These are phyloP conservation scores for Cantharis rufa DNA, from an alignment of 2,888 invertebrate genomes.

Conservation along the genomic window DNA sequence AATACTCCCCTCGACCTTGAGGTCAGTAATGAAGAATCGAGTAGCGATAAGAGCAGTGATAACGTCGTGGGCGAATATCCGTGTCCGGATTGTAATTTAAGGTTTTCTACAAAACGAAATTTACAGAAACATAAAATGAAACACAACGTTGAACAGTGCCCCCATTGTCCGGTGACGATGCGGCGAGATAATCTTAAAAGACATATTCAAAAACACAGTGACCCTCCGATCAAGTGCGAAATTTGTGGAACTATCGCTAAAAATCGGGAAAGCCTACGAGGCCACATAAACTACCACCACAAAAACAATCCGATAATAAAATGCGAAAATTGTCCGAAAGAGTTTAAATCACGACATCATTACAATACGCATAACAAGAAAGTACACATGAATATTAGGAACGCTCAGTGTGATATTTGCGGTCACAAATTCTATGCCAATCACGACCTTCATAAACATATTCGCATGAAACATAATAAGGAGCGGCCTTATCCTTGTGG, in stretches of 20 bases:
- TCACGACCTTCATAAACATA: slow-evolving; percentile 23
- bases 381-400: slow-evolving; percentile 38
- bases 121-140: slow-evolving; percentile 38
- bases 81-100: slow-evolving; percentile 30
- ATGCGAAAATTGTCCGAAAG: slow-evolving; percentile 45
- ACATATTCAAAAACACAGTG: slow-evolving; percentile 43
- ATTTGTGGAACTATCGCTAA: slow-evolving; percentile 47
- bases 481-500: slow-evolving; percentile 19
- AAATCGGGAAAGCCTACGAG: slow-evolving; percentile 46
- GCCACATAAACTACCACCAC: slow-evolving; percentile 48
- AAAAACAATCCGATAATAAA: slow-evolving; percentile 41
- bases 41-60: slow-evolving; percentile 2
- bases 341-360: slow-evolving; percentile 43
- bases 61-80: not conserved
- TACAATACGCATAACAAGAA: slow-evolving; percentile 44
- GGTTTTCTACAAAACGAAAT: slow-evolving; percentile 22
- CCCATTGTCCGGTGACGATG: slow-evolving; percentile 42
- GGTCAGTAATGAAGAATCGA: not conserved
- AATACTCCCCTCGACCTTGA: not conserved
- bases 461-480: slow-evolving; percentile 20
- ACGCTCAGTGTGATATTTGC: slow-evolving; percentile 22
- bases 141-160: slow-evolving; percentile 45
- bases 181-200: slow-evolving; percentile 43
- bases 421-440: slow-evolving; percentile 20
- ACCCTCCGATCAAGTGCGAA: slow-evolving; percentile 44